Evolutionary conservation across 2,888 invertebrate species (phyloP), one percentile per base, ranked within the genome.

Genomic region (Nemoura dubitans): DNA sequence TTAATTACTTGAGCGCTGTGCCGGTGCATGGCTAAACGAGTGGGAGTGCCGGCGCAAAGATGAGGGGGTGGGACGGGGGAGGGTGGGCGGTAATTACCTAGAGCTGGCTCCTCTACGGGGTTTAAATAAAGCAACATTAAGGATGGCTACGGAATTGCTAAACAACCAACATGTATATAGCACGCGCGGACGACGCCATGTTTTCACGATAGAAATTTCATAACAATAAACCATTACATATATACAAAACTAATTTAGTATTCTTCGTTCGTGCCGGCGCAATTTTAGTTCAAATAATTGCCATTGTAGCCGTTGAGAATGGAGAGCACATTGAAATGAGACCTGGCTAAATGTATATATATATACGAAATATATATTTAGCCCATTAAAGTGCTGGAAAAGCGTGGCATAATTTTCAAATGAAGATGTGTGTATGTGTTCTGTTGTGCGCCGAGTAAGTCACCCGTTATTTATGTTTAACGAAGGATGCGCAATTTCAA

Each of bases 1-100:
- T 87, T 87, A 87, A 87, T 87, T 87, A 87, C 87, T 87, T 85
- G 87, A 86, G 87, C 86, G 84, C 76, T 76, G 30, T n/a, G 30
- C 81, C 28, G 29, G 81, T 81, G 84, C 84, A 84, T 84, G 84
- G 84, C 76, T 84, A 84, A 84, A 76, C 84, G 84, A 76, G 84
- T 76, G 27, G 84, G 84, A 84, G 84, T 59, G 84, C 29, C 36
- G 36, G 83, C 27, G 78, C 26, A 28, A 30, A n/a, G 81, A 30
- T 28, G 81, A 29, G 30, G 81, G 81, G 81, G 81, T 28, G 84
- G 76, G 76, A 27, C 25, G 84, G 27, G 76, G 84, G 76, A 5
- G 84, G 43, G 43, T 5, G 83, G 59, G 59, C 59, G 27, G 84
- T 84, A 84, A 84, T 84, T 84, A 84, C 84, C 84, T 84, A 84